phyloP scores from a whole-genome alignment of 2,888 invertebrate genomes.

The Patella pellucida region DNA sequence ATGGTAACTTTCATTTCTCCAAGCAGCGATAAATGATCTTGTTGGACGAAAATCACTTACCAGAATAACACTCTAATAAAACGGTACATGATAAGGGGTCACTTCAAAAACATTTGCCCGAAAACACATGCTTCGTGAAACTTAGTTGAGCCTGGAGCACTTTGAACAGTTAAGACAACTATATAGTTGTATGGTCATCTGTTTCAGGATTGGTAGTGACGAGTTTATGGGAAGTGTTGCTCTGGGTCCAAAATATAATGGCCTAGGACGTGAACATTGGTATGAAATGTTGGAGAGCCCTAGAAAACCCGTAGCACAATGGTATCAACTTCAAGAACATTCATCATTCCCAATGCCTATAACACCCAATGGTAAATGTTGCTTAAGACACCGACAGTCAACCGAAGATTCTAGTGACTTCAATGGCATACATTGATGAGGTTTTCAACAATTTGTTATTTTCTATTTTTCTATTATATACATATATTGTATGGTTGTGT shows the following conservation, averaged over 20 bases:
- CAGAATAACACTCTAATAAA: too few species aligned
- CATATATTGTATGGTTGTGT: background rate
- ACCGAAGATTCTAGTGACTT: slow-evolving; percentile 45
- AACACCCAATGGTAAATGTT: slow-evolving; percentile 48
- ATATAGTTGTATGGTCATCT: background rate
- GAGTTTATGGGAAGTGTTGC: slow-evolving; percentile 87
- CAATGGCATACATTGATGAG: background rate
- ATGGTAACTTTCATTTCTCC: too few species aligned
- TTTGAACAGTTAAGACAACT: background rate
- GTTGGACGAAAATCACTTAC: too few species aligned
- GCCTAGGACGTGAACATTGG: slow-evolving; percentile 87
- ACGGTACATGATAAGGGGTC: too few species aligned
- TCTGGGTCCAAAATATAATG: slow-evolving; percentile 83
- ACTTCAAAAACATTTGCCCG: too few species aligned
- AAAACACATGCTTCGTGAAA: too few species aligned
- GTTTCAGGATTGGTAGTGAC: slow-evolving; percentile 84
- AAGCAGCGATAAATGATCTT: too few species aligned
- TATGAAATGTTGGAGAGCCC: slow-evolving; percentile 87
- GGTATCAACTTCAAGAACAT: slow-evolving; percentile 84
- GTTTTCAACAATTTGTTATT: too few species aligned
- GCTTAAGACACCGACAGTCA: slow-evolving; percentile 55
- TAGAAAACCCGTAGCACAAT: slow-evolving; percentile 86
- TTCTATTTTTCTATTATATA: too few species aligned
- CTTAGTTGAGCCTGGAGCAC: too few species aligned
- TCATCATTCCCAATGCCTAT: slow-evolving; percentile 49